Evolutionary conservation across 2,797 vertebrate species (phyloP).

Genomic region (Onychomys torridus): DNA sequence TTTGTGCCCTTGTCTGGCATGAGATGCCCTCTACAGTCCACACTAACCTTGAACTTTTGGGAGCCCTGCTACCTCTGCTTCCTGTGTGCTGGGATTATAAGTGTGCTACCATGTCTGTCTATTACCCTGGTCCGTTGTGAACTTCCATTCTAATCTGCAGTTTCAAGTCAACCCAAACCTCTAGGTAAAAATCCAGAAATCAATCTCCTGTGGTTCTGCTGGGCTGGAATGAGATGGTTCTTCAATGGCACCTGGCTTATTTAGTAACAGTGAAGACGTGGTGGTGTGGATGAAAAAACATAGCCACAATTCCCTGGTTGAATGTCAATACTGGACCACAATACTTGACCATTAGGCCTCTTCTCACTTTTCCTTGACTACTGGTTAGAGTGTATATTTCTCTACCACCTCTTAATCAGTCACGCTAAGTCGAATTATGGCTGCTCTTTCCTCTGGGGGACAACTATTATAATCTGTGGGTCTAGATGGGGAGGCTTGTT

Average conservation of each 20-base stretch:
- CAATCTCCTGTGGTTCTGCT: neutral
- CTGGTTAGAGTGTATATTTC: neutral
- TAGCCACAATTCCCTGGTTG: neutral
- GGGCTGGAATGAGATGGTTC: rapidly evolving
- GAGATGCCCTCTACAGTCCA: neutral
- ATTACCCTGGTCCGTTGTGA: too few relatives aligned
- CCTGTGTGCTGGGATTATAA: neutral
- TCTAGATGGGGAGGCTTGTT: rapidly evolving
- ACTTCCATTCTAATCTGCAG: neutral
- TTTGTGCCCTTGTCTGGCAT: neutral
- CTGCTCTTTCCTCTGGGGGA: neutral
- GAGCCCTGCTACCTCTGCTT: neutral
- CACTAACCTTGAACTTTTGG: neutral
- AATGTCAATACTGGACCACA: too few relatives aligned
- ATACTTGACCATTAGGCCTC: neutral
- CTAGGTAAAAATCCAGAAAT: neutral
- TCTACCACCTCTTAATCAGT: neutral
- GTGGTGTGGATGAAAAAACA: neutral
- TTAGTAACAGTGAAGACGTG: neutral
- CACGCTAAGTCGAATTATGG: neutral
- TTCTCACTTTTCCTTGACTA: neutral
- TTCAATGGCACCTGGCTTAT: neutral
- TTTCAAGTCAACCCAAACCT: neutral
- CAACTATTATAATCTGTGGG: neutral
- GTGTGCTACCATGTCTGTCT: neutral